Conservation (phyloP, 2,888 invertebrate genomes). For the Lydus trimaculatus region DNA sequence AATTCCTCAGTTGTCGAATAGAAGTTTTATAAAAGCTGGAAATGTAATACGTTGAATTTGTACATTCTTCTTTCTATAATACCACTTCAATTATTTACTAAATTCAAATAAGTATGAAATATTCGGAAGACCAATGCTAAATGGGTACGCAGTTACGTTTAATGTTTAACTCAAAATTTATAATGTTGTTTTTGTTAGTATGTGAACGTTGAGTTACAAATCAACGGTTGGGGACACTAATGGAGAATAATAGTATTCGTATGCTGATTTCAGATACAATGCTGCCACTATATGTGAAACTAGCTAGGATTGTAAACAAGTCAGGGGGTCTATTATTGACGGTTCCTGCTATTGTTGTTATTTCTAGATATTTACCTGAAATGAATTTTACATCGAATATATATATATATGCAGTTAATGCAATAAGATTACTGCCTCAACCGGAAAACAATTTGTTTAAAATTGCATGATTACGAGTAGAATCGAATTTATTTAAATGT, state of each 20-base stretch:
- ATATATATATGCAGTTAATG: not conserved
- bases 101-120: not conserved
- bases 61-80: not conserved
- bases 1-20: slow-evolving; percentile 11
- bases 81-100: not conserved
- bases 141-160: slow-evolving; percentile 39
- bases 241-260: slow-evolving; percentile 58
- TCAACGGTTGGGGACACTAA: slow-evolving; percentile 57
- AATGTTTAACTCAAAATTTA: slow-evolving; percentile 42
- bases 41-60: not conserved
- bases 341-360: slow-evolving; percentile 41
- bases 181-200: slow-evolving; percentile 53
- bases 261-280: slow-evolving; percentile 56
- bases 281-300: slow-evolving; percentile 47
- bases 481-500: not conserved
- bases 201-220: slow-evolving; percentile 55
- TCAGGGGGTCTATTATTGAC: slow-evolving; percentile 46
- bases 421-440: not conserved
- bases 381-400: slow-evolving; percentile 32
- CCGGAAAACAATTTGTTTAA: slow-evolving; percentile 9
- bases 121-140: slow-evolving; percentile 29
- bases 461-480: not conserved
- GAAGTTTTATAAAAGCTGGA: not conserved
- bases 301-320: slow-evolving; percentile 47
- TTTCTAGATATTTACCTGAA: slow-evolving; percentile 41